Evolutionary conservation across 2,113 vertebrate species (phyloP), one percentile per base, ranked within the genome.

Genomic region (Lethenteron camtschaticum): DNA sequence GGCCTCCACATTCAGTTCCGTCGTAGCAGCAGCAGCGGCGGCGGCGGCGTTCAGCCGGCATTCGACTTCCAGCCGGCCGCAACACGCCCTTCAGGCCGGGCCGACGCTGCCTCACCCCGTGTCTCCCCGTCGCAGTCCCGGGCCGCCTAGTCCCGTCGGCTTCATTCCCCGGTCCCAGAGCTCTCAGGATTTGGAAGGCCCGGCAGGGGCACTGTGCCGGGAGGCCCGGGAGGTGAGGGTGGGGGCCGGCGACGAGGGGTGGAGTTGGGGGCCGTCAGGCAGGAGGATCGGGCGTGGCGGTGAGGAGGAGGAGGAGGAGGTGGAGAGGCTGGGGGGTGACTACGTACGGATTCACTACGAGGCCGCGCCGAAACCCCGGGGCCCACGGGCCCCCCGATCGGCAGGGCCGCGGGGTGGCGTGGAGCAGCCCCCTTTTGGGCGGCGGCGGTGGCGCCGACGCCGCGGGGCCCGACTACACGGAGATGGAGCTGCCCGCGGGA

Each of bases 261-360:
- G 68, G 68, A 13, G 68, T 11, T 10, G 68, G 11, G 18, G 8
- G 2, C 13, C 66, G 11, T n/a, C 60, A 4, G 18, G 13, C 3
- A 41, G 41, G 41, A 41, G 4, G 4, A 73, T 20, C 77, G 79
- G 70, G 73, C 74, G 16, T 18, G 69, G 70, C 68, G 73, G 75
- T 13, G 71, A 74, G 56, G 78, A 81, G 56, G 68, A 18, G 4
- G 10, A 76, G 80, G 68, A 78, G 14, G 70, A 76, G 80, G 59
- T 83, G 83, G 2, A 77, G 81, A 12, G 81, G 81, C 56, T 81
- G 14, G 83, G 84, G 4, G 79, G 83, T 56, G 82, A 81, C 68
- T 82, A 83, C 74, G 81, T 84, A 8, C 84, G 80, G 74, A 86
- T 82, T 14, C 77, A 83, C 68, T 81, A 82, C 2, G 75, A 81